Evolutionary conservation across 2,113 vertebrate species (phyloP).

Genomic region (Pollimyrus isidori): DNA sequence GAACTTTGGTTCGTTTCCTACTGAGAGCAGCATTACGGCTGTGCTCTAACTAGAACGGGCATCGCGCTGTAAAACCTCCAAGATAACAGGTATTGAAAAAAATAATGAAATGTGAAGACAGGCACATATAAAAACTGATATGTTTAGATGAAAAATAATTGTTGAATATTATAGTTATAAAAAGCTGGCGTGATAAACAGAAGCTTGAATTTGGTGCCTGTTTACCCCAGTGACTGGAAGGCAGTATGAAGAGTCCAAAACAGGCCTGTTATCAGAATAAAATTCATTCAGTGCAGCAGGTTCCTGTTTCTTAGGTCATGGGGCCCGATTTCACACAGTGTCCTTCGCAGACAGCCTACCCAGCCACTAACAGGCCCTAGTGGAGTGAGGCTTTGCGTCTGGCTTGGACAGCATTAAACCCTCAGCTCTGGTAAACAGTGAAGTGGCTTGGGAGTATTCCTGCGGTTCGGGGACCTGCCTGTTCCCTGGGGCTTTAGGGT

Average conservation of each 20-base stretch:
- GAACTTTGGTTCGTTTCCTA: slow-evolving; percentile 26
- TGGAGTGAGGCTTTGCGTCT: slow-evolving; percentile 22
- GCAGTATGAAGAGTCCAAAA: background rate
- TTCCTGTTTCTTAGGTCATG: slow-evolving; percentile 8
- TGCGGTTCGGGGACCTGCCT: slow-evolving; percentile 51
- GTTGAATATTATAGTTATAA: background rate
- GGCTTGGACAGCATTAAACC: slow-evolving; percentile 26
- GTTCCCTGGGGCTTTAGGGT: slow-evolving; percentile 49
- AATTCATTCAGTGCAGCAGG: background rate
- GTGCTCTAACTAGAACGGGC: background rate
- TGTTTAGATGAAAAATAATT: background rate
- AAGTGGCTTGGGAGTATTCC: slow-evolving; percentile 52
- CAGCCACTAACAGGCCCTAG: background rate
- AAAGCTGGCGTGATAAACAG: background rate
- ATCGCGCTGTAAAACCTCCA: background rate
- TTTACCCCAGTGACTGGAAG: background rate
- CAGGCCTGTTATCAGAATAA: background rate
- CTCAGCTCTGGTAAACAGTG: slow-evolving; percentile 44
- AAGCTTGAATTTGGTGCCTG: background rate
- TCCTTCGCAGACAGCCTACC: slow-evolving; percentile 12
- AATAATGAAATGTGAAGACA: background rate
- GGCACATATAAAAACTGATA: slow-evolving; percentile 5
- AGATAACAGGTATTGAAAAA: background rate
- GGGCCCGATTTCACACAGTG: slow-evolving; percentile 21
- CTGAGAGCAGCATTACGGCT: slow-evolving; percentile 40